phyloP scores from a whole-genome alignment of 2,797 vertebrate species.

The Microtus californicus region DNA sequence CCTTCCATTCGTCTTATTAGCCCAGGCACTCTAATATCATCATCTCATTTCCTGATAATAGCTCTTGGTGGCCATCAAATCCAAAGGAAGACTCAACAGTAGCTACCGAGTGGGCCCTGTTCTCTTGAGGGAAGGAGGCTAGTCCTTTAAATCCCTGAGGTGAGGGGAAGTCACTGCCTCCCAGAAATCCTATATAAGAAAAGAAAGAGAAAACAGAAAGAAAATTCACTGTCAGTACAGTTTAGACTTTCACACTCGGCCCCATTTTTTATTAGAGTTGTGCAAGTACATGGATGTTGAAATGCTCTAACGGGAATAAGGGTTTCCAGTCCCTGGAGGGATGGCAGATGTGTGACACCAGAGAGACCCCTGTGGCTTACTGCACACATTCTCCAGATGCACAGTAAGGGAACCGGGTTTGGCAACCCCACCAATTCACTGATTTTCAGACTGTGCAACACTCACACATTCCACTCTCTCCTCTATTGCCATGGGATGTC shows the following conservation, averaged over 20 bases:
- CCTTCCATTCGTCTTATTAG: neutral
- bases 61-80: neutral
- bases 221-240: neutral
- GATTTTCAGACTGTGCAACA: neutral
- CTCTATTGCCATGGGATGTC: neutral
- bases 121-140: neutral
- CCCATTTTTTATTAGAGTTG: neutral
- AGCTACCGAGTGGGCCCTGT: neutral
- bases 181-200: neutral
- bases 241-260: neutral
- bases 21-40: neutral
- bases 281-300: neutral
- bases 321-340: neutral
- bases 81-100: neutral
- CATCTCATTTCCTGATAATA: neutral
- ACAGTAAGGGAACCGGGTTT: conserved; percentile 2
- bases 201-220: neutral
- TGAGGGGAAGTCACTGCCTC: neutral
- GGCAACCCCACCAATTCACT: neutral
- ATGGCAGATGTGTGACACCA: neutral
- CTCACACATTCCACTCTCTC: neutral
- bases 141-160: neutral
- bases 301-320: neutral
- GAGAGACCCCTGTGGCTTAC: neutral
- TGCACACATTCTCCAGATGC: neutral